Conservation (phyloP, 2,113 vertebrate genomes). For the Gymnobelideus leadbeateri region DNA sequence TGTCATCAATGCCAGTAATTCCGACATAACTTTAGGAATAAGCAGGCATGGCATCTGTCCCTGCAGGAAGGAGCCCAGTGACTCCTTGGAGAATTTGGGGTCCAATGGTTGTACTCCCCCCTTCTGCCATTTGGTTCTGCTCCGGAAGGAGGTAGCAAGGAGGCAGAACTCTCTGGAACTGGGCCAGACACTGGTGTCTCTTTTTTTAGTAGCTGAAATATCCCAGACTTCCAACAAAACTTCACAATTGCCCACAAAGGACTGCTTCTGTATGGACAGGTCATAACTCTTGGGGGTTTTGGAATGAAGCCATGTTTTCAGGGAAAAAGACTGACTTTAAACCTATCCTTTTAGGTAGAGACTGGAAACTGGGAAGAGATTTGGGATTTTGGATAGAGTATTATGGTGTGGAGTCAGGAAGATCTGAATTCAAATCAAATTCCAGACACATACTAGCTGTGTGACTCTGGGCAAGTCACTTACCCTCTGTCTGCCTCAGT, state of each 20-base stretch:
- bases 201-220: conserved; percentile 54
- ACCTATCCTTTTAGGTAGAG: conserved; percentile 19
- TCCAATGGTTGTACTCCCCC: conserved; percentile 19
- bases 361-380: background rate
- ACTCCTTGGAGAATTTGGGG: conserved; percentile 47
- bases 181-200: conserved; percentile 50
- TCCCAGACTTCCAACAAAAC: conserved; percentile 38
- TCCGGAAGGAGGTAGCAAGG: conserved; percentile 50
- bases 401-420: background rate
- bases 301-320: conserved; percentile 18
- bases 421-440: background rate
- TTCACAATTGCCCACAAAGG: conserved; percentile 53
- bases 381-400: background rate
- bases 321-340: background rate
- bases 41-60: conserved; percentile 47
- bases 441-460: background rate
- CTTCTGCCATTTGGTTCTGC: conserved; percentile 51
- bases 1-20: conserved; percentile 31
- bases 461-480: background rate
- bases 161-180: conserved; percentile 62
- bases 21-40: conserved; percentile 44
- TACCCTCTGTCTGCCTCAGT: background rate
- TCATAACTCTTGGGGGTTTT: conserved; percentile 27
- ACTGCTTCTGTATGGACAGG: conserved; percentile 53
- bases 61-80: conserved; percentile 7